Evolutionary conservation across 2,797 vertebrate genomes (phyloP).

Genomic region (Cephalopachus bancanus): DNA sequence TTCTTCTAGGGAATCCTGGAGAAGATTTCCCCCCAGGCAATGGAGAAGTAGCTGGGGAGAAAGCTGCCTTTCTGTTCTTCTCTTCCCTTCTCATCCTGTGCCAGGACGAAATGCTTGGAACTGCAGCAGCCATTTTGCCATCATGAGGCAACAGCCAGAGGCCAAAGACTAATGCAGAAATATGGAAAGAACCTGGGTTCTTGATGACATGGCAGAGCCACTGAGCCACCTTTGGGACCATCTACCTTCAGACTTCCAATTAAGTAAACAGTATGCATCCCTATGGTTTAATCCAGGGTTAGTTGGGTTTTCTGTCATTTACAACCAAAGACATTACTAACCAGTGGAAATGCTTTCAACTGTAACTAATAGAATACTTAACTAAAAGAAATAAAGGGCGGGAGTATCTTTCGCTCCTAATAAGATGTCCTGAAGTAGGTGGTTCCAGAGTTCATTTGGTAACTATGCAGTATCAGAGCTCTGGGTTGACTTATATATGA

Average conservation of each 20-base stretch:
- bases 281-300: not conserved
- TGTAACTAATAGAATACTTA: not conserved
- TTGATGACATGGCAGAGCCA: not conserved
- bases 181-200: not conserved
- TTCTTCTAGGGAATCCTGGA: not conserved
- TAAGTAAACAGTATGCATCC: not conserved
- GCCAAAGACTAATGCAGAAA: not conserved
- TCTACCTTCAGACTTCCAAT: not conserved
- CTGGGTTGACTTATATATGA: not conserved
- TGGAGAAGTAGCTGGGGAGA: not conserved
- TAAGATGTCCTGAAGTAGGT: not conserved
- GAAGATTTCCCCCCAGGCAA: not conserved
- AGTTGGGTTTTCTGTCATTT: conserved; percentile 28
- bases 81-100: not conserved
- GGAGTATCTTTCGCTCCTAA: not conserved
- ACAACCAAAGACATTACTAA: not conserved
- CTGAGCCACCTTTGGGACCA: not conserved
- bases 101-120: not conserved
- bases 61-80: not conserved
- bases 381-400: not conserved
- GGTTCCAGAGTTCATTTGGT: not conserved
- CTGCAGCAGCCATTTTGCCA: not conserved
- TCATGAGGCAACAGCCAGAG: not conserved
- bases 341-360: not conserved
- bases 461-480: not conserved